Evolutionary conservation across 2,888 invertebrate species (phyloP).

Genomic region (Pristionchus fissidentatus): DNA sequence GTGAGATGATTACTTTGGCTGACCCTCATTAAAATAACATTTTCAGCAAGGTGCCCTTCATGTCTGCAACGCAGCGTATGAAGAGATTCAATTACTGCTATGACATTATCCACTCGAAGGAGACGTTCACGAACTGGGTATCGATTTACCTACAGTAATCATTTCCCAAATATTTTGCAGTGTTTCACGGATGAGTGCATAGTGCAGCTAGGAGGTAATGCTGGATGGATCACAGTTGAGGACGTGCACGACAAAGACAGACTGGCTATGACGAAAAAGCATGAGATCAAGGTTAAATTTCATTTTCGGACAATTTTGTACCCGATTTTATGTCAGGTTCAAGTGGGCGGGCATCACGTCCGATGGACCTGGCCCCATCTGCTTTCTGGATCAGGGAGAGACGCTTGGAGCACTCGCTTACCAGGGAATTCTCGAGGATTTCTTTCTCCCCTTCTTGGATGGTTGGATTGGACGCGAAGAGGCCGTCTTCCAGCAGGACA

Average conservation of each 20-base stretch:
- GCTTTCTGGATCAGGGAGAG: not conserved
- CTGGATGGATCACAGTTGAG: not conserved
- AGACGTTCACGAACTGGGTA: not conserved
- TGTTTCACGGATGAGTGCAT: not conserved
- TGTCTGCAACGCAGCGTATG: not conserved
- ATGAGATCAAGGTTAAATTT: not conserved
- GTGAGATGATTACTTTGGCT: not conserved
- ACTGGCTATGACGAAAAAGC: not conserved
- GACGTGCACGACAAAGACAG: not conserved
- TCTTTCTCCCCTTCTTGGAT: not conserved
- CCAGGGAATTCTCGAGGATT: not conserved
- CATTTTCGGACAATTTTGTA: not conserved
- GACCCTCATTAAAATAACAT: not conserved
- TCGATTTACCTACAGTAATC: not conserved
- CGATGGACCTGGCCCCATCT: not conserved
- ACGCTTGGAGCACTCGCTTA: not conserved
- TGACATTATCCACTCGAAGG: not conserved
- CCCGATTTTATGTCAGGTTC: not conserved
- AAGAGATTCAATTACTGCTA: not conserved
- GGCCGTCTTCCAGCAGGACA: slow-evolving; percentile 1
- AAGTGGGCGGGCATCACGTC: not conserved
- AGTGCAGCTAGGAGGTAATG: not conserved
- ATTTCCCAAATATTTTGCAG: not conserved
- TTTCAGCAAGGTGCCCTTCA: not conserved
- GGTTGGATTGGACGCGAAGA: not conserved